Base-by-base conservation (phyloP, 1,140 invertebrate species). In the Luehdorfia chinensis region DNA sequence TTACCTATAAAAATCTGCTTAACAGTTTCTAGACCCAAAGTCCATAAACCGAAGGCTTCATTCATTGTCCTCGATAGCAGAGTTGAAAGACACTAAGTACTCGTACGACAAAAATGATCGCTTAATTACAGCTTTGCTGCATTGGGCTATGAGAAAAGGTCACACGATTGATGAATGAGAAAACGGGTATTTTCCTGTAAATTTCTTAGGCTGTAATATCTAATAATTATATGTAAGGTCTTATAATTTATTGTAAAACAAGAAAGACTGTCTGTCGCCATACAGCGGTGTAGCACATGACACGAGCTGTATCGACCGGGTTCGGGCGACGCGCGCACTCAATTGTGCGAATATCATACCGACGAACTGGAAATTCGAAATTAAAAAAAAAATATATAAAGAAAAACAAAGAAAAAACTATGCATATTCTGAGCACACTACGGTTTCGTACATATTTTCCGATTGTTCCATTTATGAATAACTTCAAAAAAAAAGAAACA, bases 201-300 rank as follows among this genome's bases (percentile, higher is more conserved):
- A n/a, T n/a, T n/a, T n/a, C n/a, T n/a, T n/a, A n/a, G n/a, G n/a
- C n/a, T n/a, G n/a, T n/a, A n/a, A n/a, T n/a, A n/a, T n/a, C n/a
- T n/a, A 21, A 6, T 6, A 21, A 21, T 21, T 3, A 6, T 21
- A 21, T 21, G 6, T 21, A 21, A 21, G 6, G 25, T 4, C 13
- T 27, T 28, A 14, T 8, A 14, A 28, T 41, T 28, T 41, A 65
- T 72, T 72, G 59, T 74, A 73, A 71, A 75, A 70, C 66, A 79
- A 77, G 65, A 66, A 72, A 72, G 77, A 80, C 79, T 67, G 70
- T 79, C 76, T 74, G 80, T 71, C 80, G 77, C 77, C 77, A 69
- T 68, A 71, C 64, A 59, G 44, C 46, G 52, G 56, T 53, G 45
- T 53, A 66, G 63, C 65, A 66, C 67, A 76, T 66, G 67, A 73